Percentiles rank a stretch among this genome's conserved stretches.
These are phyloP conservation scores for Delichon dasypus DNA, from an alignment of 2,797 vertebrate species.

Conservation along the genomic window DNA sequence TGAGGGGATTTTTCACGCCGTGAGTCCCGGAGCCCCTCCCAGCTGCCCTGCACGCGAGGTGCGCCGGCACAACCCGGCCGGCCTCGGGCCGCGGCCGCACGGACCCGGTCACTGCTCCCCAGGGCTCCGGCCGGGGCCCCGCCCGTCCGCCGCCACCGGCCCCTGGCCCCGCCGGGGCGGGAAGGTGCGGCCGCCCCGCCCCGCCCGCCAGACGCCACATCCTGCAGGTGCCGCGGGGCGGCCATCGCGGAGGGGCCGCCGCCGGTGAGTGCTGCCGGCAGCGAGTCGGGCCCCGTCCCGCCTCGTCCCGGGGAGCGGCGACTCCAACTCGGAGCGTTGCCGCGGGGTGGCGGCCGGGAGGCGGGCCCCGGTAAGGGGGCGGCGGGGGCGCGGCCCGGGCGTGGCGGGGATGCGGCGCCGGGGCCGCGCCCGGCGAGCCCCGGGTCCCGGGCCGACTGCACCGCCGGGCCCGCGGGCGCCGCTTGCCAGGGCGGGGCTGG, in stretches of 20 bases:
- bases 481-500: constrained; percentile 34
- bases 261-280: neutral
- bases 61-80: too few species aligned
- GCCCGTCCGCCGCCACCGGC: neutral
- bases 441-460: neutral
- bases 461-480: neutral
- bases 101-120: neutral
- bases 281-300: neutral
- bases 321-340: neutral
- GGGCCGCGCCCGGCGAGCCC: neutral
- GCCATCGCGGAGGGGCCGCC: neutral
- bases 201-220: neutral
- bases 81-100: too few species aligned
- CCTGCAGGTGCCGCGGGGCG: neutral
- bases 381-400: neutral
- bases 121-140: neutral
- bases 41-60: rapidly evolving
- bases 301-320: neutral
- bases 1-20: neutral
- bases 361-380: neutral
- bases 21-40: neutral
- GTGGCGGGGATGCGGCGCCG: neutral
- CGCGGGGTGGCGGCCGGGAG: neutral
- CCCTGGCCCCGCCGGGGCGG: neutral
- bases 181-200: neutral